Evolutionary conservation across 2,888 invertebrate genomes (phyloP), one percentile per base, ranked within the genome.

Genomic region (Leptinotarsa haldemani): DNA sequence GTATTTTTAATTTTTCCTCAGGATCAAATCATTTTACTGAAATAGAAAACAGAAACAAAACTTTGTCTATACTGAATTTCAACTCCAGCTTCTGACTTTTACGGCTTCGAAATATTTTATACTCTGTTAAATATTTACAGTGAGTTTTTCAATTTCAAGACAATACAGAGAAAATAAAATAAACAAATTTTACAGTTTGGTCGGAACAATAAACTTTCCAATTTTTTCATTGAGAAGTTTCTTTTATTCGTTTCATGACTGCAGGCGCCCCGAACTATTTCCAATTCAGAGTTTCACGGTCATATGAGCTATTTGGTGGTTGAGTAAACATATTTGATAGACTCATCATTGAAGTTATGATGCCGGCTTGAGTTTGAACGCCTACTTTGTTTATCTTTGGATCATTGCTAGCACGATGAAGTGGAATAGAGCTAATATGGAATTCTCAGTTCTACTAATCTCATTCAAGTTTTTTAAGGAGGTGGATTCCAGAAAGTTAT

Each of bases 141-240:
- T 13, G 15, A 13, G 20, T 22, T 22, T 56, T 56, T 56, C 56
- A 15, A 20, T 13, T 20, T 56, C 13, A 56, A 13, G 20, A 56
- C 22, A 20, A 20, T 22, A 56, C 56, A 56, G 56, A 56, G 56
- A 22, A 25, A 56, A 56, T 20, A 0, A 56, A 56, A 56, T 56
- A 56, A 56, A 56, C 56, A 56, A 22, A 56, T 56, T 56, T 56
- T 56, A 56, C 22, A 56, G 56, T 22, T 22, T 15, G 56, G 56
- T 56, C 22, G 22, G 3, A 22, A 15, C 22, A 56, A 20, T 22
- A 56, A 56, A 56, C 56, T 56, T 25, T 1, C 7, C 3, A 52
- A 40, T 56, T 56, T 56, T 22, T 22, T 13, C 20, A 25, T 22
- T 22, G 22, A 25, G 22, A 9, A 12, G 56, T 56, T 22, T 56